Base-by-base conservation (phyloP, 2,888 invertebrate species). In the Drosophila neotestacea region DNA sequence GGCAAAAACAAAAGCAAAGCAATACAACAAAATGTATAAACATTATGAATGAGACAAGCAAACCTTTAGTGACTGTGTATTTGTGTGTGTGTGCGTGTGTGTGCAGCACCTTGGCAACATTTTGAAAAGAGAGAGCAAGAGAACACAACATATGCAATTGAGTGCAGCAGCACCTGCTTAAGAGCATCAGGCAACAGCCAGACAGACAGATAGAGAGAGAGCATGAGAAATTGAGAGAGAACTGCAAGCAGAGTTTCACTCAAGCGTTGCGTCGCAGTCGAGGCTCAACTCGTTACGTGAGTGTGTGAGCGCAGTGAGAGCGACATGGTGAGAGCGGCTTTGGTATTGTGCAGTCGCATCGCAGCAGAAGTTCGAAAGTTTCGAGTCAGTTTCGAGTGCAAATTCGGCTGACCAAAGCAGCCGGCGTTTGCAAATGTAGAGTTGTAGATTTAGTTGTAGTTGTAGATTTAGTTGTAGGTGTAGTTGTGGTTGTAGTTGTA, bases 21-120 rank as follows among this genome's bases (percentile, higher is more conserved):
- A 56, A 13, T 28, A 38, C 38, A 75, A 47, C 47, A 48, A 62
- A 50, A 47, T 60, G 79, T 62, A 74, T 74, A 55, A 77, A 59
- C 76, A 76, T 77, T 71, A 76, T 75, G 70, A 77, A 79, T 79
- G 72, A 79, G 80, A 67, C 77, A 79, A 67, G 63, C 71, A 76
- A 79, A 79, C 70, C 64, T 64, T 78, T 46, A 76, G 64, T 16
- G 51, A 7, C 32, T 64, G 39, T 39, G 9, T 44, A 27, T n/a
- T 2, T 16, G 6, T 51, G 22, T 34, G 32, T 30, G n/a, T 34
- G 16, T 60, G 52, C 44, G 71, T 61, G 41, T 58, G 60, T 46
- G 65, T 55, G 60, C 36, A 58, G 38, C 10, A 39, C 38, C 62
- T 76, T 77, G 68, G 80, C 81, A 82, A 82, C 85, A 87, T 82